These are phyloP conservation scores for Prunella strophiata DNA, from an alignment of 2,797 vertebrate species.

Conservation along the genomic window DNA sequence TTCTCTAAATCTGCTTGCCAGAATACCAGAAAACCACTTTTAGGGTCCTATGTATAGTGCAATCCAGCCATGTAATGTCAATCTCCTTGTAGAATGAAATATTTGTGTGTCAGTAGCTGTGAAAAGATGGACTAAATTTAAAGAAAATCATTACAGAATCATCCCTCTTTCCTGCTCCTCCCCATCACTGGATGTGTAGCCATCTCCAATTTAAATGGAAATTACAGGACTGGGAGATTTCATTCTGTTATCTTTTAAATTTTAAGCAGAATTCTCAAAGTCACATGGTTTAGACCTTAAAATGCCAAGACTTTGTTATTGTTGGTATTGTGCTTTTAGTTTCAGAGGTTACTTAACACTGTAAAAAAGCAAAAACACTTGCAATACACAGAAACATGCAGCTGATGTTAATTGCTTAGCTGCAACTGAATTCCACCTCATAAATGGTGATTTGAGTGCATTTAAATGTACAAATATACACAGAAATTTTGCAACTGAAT, in stretches of 20 bases:
- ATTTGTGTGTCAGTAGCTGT: background rate
- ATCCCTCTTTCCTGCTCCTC: background rate
- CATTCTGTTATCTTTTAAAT: background rate
- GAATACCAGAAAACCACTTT: background rate
- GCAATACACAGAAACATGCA: background rate
- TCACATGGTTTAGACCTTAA: background rate
- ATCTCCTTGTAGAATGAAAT: background rate
- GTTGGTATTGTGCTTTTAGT: background rate
- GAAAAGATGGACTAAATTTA: background rate
- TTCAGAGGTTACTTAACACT: background rate
- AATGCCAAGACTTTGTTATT: background rate
- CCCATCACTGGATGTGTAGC: fast-evolving
- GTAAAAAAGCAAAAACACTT: fast-evolving
- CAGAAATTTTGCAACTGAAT: background rate
- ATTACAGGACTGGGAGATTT: background rate
- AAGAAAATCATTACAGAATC: background rate
- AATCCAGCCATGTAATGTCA: background rate
- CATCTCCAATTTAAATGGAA: background rate
- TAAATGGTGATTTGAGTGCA: background rate
- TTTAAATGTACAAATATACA: background rate
- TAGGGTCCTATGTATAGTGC: background rate
- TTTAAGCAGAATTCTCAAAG: background rate
- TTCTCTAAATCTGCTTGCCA: background rate
- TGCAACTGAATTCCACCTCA: background rate
- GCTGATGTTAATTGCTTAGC: background rate